Base-by-base conservation (phyloP, 2,888 invertebrate species). In the Oxystoma pomonae region DNA sequence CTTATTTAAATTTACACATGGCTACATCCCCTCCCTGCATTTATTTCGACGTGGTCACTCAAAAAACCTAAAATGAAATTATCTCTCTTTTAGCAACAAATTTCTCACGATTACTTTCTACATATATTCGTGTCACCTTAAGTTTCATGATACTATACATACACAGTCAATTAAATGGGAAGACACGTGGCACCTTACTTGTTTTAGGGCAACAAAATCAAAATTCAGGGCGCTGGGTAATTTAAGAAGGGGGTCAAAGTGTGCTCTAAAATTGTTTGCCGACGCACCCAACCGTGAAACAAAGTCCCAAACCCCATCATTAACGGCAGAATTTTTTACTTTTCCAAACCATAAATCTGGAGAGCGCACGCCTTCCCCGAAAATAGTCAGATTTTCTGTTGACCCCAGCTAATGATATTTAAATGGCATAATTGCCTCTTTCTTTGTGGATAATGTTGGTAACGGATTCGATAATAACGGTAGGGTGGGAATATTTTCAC, bases 291-390 rank as follows among this genome's bases (percentile, higher is more conserved):
- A 72, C 70, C 72, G 73, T 71, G 74, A 75, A 76, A 75, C 74
- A 76, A 77, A 76, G 74, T 72, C 73, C 73, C 74, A 75, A 35
- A 75, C 72, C 71, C 71, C 74, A 71, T 78, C 76, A 78, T 78
- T 78, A 78, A 75, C 76, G 73, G 73, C 71, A 69, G 71, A 69
- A 72, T 74, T 74, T 72, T 69, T 64, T 68, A 64, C 64, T 68
- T 72, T 74, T 71, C 72, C 71, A 68, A 51, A 67, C 69, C 69
- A 71, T 69, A 75, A 74, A 75, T 74, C 73, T 73, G 72, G 5
- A 12, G 5, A 12, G 35, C 12, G 35, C 35, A 35, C 35, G 35
- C 35, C 12, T 12, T 7, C 35, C 35, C 35, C 35, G 12, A 35
- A 35, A 35, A 35, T 12, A 35, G 35, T 7, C 35, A 3, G 35